Base-by-base conservation (phyloP, 2,888 invertebrate species). In the Elmis aenea region DNA sequence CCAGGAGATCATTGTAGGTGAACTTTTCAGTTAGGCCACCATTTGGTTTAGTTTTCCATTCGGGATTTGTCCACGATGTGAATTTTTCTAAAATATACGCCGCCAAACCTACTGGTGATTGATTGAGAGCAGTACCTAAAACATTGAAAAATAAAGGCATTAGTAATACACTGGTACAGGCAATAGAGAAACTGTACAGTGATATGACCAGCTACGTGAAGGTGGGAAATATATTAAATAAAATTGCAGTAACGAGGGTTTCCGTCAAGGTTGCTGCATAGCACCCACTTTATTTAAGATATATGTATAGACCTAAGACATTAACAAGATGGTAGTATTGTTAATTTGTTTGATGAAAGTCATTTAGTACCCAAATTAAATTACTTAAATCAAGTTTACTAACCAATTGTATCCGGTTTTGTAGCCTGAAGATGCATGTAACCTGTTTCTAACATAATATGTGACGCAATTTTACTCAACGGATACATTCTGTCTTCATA, bases 31-130 rank as follows among this genome's bases (percentile, higher is more conserved):
- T 67, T 0, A 90, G 63, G 2, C 82, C 84, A 3, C 86, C 88
- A 51, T 88, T 83, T 0, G 69, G 60, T 14, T 66, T 62, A 15
- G 65, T 55, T 27, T 63, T 66, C 59, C 72, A 72, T 0, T 66
- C 59, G 0, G 60, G 58, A 59, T 80, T 74, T 0, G 85, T 86
- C 82, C 85, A 83, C 0, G 79, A 76, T 6, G 82, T 79, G 68
- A 90, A 92, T 62, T 93, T 94, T 56, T 95, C 93, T 6, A 95
- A 65, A 32, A 94, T 85, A 56, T 93, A 95, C 0, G 87, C 87
- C 0, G 91, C 91, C 38, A 95, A 66, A 1, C 91, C 93, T 0
- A 83, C 76, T 0, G 95, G 94, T 0, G 86, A 84, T 50, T 88
- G 84, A 10, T 74, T 69, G 16, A 92, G 62, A 0, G 72, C 82